Evolutionary conservation across 2,113 vertebrate genomes (phyloP).

Genomic region (Peromyscus californicus): DNA sequence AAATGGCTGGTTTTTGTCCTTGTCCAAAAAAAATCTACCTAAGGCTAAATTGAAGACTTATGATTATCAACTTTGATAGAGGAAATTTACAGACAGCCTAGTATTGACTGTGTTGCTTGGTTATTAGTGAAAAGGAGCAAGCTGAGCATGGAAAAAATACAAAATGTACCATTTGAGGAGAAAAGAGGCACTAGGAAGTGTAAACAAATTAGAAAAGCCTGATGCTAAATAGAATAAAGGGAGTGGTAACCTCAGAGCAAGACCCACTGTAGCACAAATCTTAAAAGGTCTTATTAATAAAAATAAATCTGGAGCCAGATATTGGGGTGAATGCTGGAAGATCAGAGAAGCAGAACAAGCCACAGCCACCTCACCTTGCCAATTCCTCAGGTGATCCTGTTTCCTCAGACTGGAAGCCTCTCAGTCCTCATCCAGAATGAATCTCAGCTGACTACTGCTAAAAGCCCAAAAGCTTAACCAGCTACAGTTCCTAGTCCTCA

Average conservation of each 20-base stretch:
- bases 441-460: no score
- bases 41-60: background rate
- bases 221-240: background rate
- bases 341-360: no score
- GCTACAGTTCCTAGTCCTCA: no score
- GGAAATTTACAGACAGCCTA: background rate
- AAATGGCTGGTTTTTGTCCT: background rate
- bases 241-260: background rate
- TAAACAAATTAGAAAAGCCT: background rate
- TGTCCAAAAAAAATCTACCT: background rate
- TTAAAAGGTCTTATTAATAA: no score
- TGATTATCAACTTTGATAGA: background rate
- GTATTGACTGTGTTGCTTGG: background rate
- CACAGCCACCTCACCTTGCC: no score
- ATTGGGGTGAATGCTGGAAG: no score
- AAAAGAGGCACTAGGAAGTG: background rate
- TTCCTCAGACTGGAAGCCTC: no score
- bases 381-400: no score
- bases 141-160: background rate
- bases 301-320: no score
- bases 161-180: background rate
- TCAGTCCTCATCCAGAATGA: no score
- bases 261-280: background rate
- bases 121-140: background rate
- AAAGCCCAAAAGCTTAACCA: no score